Conservation (phyloP, 2,113 vertebrate genomes). For the Canis aureus region DNA sequence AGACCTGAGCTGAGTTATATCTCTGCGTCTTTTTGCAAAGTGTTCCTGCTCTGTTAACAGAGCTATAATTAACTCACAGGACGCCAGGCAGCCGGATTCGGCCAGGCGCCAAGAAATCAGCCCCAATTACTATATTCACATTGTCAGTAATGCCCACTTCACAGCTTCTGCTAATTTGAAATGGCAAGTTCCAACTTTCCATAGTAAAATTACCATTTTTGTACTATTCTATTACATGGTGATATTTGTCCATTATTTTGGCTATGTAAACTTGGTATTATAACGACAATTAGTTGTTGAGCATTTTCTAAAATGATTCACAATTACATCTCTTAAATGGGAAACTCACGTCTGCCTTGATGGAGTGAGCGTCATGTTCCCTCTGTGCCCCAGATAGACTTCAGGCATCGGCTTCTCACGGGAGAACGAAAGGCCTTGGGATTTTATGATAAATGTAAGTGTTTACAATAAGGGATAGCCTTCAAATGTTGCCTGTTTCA, state of each 20-base stretch:
- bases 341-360: conserved; percentile 8
- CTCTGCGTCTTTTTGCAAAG: conserved; percentile 78
- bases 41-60: conserved; percentile 87
- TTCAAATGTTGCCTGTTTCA: neutral
- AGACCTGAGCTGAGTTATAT: conserved; percentile 82
- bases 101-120: conserved; percentile 92
- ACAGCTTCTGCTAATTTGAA: conserved; percentile 89
- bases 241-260: conserved; percentile 79
- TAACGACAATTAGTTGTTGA: conserved; percentile 75
- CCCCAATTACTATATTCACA: conserved; percentile 93
- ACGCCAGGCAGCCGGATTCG: conserved; percentile 88
- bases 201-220: conserved; percentile 84
- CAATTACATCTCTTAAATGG: conserved; percentile 69
- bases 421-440: neutral
- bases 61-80: conserved; percentile 92
- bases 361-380: neutral
- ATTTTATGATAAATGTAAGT: neutral
- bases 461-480: neutral
- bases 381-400: neutral
- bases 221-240: conserved; percentile 78
- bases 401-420: neutral
- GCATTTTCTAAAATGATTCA: conserved; percentile 80
- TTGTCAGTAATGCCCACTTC: conserved; percentile 92
- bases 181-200: conserved; percentile 89
- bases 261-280: conserved; percentile 78